A percentile compares a stretch with the other conserved stretches of the same genome.
phyloP scores from a whole-genome alignment of 2,113 vertebrate species.

The Ginglymostoma cirratum region DNA sequence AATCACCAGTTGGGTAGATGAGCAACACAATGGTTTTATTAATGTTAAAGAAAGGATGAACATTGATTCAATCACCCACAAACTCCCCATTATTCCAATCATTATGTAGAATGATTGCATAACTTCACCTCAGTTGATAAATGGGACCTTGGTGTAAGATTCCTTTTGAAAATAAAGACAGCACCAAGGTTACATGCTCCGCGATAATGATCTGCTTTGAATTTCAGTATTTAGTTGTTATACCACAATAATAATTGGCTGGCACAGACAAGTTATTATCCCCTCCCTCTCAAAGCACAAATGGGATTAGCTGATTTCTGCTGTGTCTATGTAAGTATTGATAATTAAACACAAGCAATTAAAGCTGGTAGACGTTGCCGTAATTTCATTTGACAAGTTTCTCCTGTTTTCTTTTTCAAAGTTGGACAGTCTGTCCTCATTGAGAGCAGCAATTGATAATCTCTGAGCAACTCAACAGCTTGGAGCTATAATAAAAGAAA shows the following conservation, averaged over 20 bases:
- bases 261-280: neutral
- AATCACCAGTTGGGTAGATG: neutral
- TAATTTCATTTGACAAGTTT: neutral
- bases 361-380: neutral
- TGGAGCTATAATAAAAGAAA: neutral
- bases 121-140: neutral
- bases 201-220: neutral
- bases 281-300: neutral
- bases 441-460: neutral
- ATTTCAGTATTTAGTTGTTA: neutral
- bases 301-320: neutral
- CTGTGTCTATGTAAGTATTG: neutral
- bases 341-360: neutral
- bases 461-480: neutral
- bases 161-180: neutral
- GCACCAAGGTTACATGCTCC: neutral
- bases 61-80: neutral
- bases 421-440: neutral
- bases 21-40: neutral
- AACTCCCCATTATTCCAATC: neutral
- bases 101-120: neutral
- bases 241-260: neutral
- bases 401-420: neutral
- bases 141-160: neutral
- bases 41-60: neutral